Conservation (phyloP, 35 echinoderm and acorn worm genomes). For the Apostichopus californicus region DNA sequence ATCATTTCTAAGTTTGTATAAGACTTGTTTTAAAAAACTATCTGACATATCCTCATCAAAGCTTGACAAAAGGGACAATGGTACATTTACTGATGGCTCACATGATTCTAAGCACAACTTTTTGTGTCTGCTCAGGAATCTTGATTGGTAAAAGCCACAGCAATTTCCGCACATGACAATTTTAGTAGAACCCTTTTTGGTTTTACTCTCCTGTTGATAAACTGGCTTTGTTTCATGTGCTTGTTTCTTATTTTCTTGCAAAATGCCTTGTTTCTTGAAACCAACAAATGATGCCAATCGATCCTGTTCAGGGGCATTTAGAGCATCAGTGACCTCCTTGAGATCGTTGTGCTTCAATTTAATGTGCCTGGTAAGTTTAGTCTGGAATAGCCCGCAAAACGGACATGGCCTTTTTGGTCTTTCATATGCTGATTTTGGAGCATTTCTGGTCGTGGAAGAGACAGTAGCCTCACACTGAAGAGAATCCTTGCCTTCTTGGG, state of each 20-base stretch:
- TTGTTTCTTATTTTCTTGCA: neutral
- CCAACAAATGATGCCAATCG: neutral
- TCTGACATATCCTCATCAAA: neutral
- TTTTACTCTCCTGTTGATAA: constrained; percentile 41
- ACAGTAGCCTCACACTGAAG: no score
- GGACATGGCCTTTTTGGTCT: constrained; percentile 33
- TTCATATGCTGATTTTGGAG: neutral
- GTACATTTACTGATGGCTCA: neutral
- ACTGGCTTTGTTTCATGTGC: constrained; percentile 33
- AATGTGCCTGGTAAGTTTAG: constrained; percentile 51
- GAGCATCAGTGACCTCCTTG: constrained; percentile 25
- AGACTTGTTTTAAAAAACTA: constrained; percentile 35
- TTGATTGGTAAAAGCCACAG: constrained; percentile 20
- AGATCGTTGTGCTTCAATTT: constrained; percentile 34
- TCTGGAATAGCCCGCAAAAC: constrained; percentile 42
- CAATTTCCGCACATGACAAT: constrained; percentile 56
- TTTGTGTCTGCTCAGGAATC: constrained; percentile 21
- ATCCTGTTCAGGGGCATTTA: constrained; percentile 32
- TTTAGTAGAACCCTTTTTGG: neutral
- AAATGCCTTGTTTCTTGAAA: constrained; percentile 8
- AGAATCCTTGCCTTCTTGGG: no score
- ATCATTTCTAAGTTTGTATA: constrained; percentile 30
- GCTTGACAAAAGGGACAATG: constrained; percentile 19
- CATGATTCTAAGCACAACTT: constrained; percentile 31
- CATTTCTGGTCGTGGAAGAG: no score